Percentiles rank a stretch among this genome's conserved stretches.
Evolutionary conservation across 1,140 invertebrate species (phyloP).

Genomic region (Aporrectodea caliginosa): DNA sequence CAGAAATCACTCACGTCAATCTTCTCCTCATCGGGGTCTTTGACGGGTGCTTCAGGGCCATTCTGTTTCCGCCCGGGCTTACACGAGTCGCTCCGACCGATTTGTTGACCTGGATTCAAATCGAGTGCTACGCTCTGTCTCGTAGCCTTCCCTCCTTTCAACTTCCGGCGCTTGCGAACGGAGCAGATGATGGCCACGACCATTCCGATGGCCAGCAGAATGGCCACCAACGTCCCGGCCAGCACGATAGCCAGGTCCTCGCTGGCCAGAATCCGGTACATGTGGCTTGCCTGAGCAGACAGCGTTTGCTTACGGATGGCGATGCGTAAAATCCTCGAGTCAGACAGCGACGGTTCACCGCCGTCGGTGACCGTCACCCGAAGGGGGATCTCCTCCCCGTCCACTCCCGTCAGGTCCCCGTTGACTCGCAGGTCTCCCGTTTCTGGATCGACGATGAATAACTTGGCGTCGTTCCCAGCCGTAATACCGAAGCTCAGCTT

Average conservation of each 20-base stretch:
- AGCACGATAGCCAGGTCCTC: conserved; percentile 13
- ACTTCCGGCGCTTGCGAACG: background rate
- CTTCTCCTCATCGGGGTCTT: no score
- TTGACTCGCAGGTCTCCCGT: background rate
- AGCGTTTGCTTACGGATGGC: background rate
- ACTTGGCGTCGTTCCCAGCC: background rate
- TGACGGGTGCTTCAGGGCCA: no score
- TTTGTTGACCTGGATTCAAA: no score
- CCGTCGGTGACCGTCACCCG: background rate
- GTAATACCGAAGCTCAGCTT: background rate
- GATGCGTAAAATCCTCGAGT: background rate
- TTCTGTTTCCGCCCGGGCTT: no score
- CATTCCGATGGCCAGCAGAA: conserved; percentile 9
- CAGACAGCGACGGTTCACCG: background rate
- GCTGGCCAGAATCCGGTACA: conserved; percentile 18
- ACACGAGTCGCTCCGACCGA: no score
- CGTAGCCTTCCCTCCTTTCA: background rate
- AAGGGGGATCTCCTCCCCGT: background rate
- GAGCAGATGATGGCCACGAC: conserved; percentile 11
- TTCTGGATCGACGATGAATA: background rate
- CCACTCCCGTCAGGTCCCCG: background rate
- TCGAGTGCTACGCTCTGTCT: no score
- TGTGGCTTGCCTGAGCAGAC: background rate
- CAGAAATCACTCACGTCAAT: no score
- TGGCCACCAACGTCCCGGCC: conserved; percentile 14